A percentile compares a stretch with the other conserved stretches of the same genome.
Conservation (phyloP, 2,797 vertebrate genomes). For the Otolemur crassicaudatus region DNA sequence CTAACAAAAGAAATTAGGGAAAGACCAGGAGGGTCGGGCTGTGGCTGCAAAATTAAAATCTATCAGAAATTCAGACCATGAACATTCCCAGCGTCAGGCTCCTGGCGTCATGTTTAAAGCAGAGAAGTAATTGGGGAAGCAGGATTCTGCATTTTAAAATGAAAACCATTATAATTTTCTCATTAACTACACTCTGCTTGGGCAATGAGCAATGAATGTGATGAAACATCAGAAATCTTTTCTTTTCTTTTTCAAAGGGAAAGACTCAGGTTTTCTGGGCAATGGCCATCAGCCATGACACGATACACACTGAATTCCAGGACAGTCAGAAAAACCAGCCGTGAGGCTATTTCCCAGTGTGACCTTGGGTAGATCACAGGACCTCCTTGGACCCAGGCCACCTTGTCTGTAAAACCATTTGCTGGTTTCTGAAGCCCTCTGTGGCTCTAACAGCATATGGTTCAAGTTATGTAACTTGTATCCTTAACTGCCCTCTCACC, state of each 20-base stretch:
- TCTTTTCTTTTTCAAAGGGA: not conserved
- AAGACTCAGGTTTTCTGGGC: not conserved
- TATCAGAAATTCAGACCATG: not conserved
- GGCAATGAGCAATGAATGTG: rapidly evolving
- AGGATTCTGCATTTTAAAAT: not conserved
- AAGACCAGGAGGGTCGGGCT: not conserved
- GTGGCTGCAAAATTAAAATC: constrained; percentile 32
- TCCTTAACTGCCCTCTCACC: not conserved
- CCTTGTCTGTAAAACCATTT: not conserved
- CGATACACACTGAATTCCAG: not conserved
- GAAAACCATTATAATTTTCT: not conserved
- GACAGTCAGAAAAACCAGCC: not conserved
- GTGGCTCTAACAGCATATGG: not conserved
- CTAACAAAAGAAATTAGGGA: not conserved
- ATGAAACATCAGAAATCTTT: not conserved
- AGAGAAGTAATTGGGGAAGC: not conserved
- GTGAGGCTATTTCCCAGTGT: not conserved
- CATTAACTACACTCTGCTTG: not conserved
- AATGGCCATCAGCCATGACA: not conserved
- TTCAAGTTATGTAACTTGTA: not conserved
- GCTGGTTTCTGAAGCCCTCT: not conserved
- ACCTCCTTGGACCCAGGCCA: not conserved
- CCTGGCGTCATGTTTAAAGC: not conserved
- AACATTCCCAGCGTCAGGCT: not conserved
- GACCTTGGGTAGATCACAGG: not conserved